These are phyloP conservation scores for Zele albiditarsus DNA, from an alignment of 2,888 invertebrate species.

Conservation along the genomic window DNA sequence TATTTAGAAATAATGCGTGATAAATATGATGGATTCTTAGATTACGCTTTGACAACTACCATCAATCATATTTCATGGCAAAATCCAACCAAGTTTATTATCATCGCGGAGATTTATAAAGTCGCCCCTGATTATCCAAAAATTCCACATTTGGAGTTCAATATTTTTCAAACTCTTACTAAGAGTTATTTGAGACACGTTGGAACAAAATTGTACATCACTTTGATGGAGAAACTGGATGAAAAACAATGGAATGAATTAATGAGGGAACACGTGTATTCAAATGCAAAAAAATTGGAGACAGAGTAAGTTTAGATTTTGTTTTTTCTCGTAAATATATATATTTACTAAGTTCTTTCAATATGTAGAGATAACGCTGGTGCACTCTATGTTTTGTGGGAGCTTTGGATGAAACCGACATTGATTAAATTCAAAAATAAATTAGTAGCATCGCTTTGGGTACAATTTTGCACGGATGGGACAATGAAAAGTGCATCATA, in stretches of 20 bases:
- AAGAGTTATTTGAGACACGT: constrained; percentile 77
- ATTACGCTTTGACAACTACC: constrained; percentile 63
- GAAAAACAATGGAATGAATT: constrained; percentile 73
- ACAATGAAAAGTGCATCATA: constrained; percentile 55
- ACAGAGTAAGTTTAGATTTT: constrained; percentile 55
- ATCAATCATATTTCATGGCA: constrained; percentile 73
- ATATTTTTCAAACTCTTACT: constrained; percentile 70
- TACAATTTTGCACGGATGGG: constrained; percentile 29
- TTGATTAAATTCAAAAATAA: constrained; percentile 49
- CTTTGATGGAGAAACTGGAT: constrained; percentile 72
- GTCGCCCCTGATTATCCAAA: constrained; percentile 56
- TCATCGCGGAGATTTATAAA: constrained; percentile 75
- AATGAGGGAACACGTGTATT: constrained; percentile 64
- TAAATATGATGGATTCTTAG: constrained; percentile 60
- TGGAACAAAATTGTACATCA: constrained; percentile 77
- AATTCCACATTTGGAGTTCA: constrained; percentile 53
- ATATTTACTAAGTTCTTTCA: constrained; percentile 7
- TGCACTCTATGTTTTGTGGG: constrained; percentile 59
- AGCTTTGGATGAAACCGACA: constrained; percentile 64
- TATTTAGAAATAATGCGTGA: constrained; percentile 65
- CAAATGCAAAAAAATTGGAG: constrained; percentile 61
- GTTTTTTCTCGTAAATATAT: constrained; percentile 10
- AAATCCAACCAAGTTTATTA: constrained; percentile 77
- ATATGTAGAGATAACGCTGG: constrained; percentile 57
- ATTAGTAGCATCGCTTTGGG: constrained; percentile 50